Base-by-base conservation (phyloP, 1,140 invertebrate genomes). In the Euwallacea similis region DNA sequence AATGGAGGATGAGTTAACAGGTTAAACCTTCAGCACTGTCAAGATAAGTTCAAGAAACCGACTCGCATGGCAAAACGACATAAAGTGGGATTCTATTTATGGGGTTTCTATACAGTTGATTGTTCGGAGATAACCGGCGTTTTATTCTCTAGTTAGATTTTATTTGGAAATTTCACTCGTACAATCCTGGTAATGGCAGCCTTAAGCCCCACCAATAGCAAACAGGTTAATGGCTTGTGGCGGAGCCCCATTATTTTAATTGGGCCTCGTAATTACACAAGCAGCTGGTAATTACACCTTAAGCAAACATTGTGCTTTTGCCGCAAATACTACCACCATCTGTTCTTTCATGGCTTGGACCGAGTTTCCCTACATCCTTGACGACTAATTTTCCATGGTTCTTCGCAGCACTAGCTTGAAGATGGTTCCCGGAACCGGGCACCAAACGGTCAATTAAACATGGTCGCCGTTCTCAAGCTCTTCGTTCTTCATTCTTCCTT, bases 31-130 rank as follows among this genome's bases (percentile, higher is more conserved):
- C 46, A 54, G 46, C 15, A 33, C 9, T 65, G 62, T 65, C 62
- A 50, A 65, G 62, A 65, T 65, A 65, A 54, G 62, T 65, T 65
- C 62, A 65, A 65, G 62, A 65, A 65, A 65, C 62, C 21, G 53
- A 65, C 44, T 65, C 16, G 62, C 62, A 65, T 65, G 62, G 13
- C 62, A 47, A 65, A 65, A 11, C n/a, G 44, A 50, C 16, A 65
- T 65, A 65, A 53, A 33, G 13, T 41, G 16, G 16, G 15, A 50
- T 65, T 54, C 21, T 53, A 50, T 50, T 65, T 65, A 61, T 61
- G 59, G 59, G 9, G 11, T 11, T 56, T 56, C 13, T 56, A 10
- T 56, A 56, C 21, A 10, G 55, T 15, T 56, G 55, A 56, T 33
- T 56, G 55, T 56, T 56, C 21, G 4, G 21, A 33, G 21, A 33